Base-by-base conservation (phyloP, 2,113 vertebrate species). In the Sylvia atricapilla region DNA sequence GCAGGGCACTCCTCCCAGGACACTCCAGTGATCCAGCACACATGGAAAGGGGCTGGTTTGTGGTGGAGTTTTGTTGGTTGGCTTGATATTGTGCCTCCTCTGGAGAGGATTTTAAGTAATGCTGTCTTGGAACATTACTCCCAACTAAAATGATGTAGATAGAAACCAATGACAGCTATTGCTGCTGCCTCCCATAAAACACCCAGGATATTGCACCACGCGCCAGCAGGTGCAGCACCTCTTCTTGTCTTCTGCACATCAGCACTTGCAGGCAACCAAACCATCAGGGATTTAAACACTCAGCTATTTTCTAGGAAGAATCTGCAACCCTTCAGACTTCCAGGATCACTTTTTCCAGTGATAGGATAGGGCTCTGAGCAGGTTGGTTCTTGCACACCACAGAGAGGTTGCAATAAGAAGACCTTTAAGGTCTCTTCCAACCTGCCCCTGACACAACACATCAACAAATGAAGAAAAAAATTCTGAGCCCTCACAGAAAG, bases 211-310 rank as follows among this genome's bases (percentile, higher is more conserved):
- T 25, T 4, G 21, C 8, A 5, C 30, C 24, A 27, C 25, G 25
- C 15, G 13, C 4, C 0, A 0, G 21, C 41, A 74, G 41, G 44
- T 6, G 1, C 18, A 30, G 24, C 7, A 21, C 21, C 47, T 11
- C 15, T 56, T 27, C 24, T 0, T 2, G 58, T 23, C 13, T 70
- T 47, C 8, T 2, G 2, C 39, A 62, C 12, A 46, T 62, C 22
- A 49, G 31, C 50, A 19, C 12, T 4, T 10, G 15, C 1, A 55
- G 10, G 14, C 46, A 82, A 55, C 15, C 47, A 19, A 52, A 56
- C 4, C 23, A 25, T 13, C 52, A 4, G 0, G 6, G 27, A 47
- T 13, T 43, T 56, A 15, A 77, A 52, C 24, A 27, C 2, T 4
- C 39, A 59, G 11, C 10, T 6, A 8, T 6, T 19, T 39, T 35